Evolutionary conservation across 1,140 invertebrate species (phyloP).

Genomic region (Leguminivora glycinivorella): DNA sequence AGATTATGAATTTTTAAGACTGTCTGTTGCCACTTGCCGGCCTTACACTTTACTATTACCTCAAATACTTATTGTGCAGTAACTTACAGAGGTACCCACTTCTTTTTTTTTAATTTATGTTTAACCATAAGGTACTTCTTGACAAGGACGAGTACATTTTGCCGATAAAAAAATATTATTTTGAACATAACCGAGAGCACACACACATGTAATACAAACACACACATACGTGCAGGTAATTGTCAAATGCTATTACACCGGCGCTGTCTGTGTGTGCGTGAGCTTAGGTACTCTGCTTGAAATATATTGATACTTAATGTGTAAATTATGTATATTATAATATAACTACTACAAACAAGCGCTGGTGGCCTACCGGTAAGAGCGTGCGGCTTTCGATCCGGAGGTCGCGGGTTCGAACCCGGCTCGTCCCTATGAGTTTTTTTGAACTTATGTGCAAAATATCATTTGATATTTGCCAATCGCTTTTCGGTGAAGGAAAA

Average conservation of each 20-base stretch:
- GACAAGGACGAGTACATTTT: background rate
- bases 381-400: too few species aligned
- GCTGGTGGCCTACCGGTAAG: too few species aligned
- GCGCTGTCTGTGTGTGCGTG: background rate
- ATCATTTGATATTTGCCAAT: too few species aligned
- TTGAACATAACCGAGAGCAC: background rate
- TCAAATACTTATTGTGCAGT: too few species aligned
- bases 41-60: too few species aligned
- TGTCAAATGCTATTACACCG: constrained; percentile 20
- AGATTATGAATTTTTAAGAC: too few species aligned
- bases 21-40: too few species aligned
- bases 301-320: constrained; percentile 20
- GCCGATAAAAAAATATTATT: constrained; percentile 5
- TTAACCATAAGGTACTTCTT: background rate
- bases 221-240: constrained; percentile 2
- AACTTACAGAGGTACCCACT: background rate
- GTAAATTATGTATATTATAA: too few species aligned
- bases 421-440: too few species aligned
- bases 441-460: too few species aligned
- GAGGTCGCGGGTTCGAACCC: too few species aligned
- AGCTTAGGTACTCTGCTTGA: constrained; percentile 15
- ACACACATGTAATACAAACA: background rate
- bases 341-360: background rate
- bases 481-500: too few species aligned
- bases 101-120: background rate